Evolutionary conservation across 2,113 vertebrate species (phyloP).

Genomic region (Gracilinanus agilis): DNA sequence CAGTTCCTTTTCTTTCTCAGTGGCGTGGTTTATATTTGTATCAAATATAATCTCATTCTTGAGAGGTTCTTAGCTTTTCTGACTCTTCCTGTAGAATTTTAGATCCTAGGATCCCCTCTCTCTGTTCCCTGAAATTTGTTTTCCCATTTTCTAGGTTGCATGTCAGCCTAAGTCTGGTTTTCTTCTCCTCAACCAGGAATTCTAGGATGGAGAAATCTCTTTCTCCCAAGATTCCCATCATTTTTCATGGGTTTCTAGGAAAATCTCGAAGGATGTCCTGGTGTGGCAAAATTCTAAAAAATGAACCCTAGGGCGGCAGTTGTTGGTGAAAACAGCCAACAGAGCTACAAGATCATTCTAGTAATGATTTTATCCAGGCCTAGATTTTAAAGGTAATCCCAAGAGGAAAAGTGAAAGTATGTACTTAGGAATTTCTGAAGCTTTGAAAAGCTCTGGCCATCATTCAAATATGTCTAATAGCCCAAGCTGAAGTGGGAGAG

Average conservation of each 20-base stretch:
- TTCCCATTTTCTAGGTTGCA: not conserved
- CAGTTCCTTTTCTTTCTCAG: not conserved
- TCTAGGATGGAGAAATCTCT: not conserved
- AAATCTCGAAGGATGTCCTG: not conserved
- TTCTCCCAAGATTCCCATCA: not conserved
- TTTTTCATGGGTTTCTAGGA: not conserved
- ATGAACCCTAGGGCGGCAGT: slow-evolving; percentile 45
- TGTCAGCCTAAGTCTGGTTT: not conserved
- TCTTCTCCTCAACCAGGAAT: not conserved
- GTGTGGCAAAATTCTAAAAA: slow-evolving; percentile 58
- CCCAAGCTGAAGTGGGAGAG: slow-evolving; percentile 64
- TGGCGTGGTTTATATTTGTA: not conserved
- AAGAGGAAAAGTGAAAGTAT: slow-evolving; percentile 64
- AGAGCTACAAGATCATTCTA: slow-evolving; percentile 63
- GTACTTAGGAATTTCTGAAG: slow-evolving; percentile 80
- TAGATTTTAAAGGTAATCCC: slow-evolving; percentile 74
- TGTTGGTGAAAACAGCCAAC: slow-evolving; percentile 46
- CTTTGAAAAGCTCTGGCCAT: slow-evolving; percentile 78
- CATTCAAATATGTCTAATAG: slow-evolving; percentile 76
- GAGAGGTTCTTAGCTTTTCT: not conserved
- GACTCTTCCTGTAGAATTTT: not conserved
- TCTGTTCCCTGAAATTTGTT: not conserved
- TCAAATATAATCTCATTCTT: not conserved
- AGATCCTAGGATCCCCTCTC: not conserved
- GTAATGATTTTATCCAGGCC: slow-evolving; percentile 66